These are phyloP conservation scores for Disparrhopalites patrizii DNA, from an alignment of 2,888 invertebrate species.

Conservation along the genomic window DNA sequence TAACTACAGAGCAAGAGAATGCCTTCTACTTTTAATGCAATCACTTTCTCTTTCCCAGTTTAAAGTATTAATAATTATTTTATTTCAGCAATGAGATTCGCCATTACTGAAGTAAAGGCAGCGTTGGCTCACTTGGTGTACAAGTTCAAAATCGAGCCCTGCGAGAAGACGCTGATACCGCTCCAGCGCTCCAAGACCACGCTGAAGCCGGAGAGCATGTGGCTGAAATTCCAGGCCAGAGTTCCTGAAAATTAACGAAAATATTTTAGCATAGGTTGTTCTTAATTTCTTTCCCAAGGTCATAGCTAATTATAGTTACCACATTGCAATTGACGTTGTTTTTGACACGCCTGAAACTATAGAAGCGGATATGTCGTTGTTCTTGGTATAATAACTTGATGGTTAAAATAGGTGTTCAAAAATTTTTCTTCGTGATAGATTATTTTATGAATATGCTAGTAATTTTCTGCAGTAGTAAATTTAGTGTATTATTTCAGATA, in stretches of 20 bases:
- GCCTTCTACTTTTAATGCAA: not conserved
- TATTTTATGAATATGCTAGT: too few relatives aligned
- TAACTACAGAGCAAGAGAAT: not conserved
- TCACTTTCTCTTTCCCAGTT: not conserved
- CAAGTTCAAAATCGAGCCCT: conserved; percentile 33
- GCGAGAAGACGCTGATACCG: conserved; percentile 33
- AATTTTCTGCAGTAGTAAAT: too few relatives aligned
- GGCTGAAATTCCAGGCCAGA: not conserved
- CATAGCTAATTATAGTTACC: too few relatives aligned
- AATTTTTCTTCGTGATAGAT: too few relatives aligned
- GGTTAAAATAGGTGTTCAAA: too few relatives aligned
- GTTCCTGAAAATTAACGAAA: not conserved
- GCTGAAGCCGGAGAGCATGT: not conserved
- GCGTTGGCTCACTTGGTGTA: conserved; percentile 33
- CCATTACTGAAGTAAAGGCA: conserved; percentile 37
- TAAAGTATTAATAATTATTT: not conserved
- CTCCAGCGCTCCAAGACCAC: conserved; percentile 8
- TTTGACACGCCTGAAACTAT: too few relatives aligned
- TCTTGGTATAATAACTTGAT: too few relatives aligned
- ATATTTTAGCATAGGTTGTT: too few relatives aligned
- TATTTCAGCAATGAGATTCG: conserved; percentile 37
- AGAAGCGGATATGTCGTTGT: too few relatives aligned
- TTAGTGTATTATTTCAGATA: too few relatives aligned
- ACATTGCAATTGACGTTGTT: too few relatives aligned
- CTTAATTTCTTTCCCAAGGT: too few relatives aligned